Base-by-base conservation (phyloP, 2,888 invertebrate species). In the Caenorhabditis sp. region DNA sequence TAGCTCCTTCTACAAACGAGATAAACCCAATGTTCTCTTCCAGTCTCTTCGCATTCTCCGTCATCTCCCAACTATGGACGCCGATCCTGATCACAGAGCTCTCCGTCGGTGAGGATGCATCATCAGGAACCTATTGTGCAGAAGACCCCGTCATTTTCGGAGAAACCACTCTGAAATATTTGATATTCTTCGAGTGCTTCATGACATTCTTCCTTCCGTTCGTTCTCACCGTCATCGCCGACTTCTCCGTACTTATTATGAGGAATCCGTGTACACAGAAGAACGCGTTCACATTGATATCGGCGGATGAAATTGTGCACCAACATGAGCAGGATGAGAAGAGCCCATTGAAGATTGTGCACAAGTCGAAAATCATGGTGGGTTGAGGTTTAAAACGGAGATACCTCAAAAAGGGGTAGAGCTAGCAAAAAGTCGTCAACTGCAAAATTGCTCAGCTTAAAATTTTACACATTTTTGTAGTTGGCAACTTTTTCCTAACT, bases 171-270 rank as follows among this genome's bases (percentile, higher is more conserved):
- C 63, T 87, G 47, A 83, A 85, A 66, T 70, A 72, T 54, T 63
- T 87, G 63, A 85, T 84, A 41, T 74, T 87, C n/a, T 83, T 76
- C 69, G 86, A 87, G 49, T 86, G 83, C n/a, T 49, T 86, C 16
- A 61, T 86, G 68, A 87, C 87, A 19, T 87, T 86, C 76, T 84
- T 85, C 75, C 64, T 87, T 3, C 87, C 87, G 7, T 85, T 87
- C 41, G 75, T 84, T 19, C 77, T 87, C 5, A 87, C 87, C 0
- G 85, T 86, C 24, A 63, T 87, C 51, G 82, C 82, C 24, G 87
- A 87, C 54, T 82, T 87, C 64, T 83, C 86, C 6, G 87, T 87
- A 41, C 61, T 87, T 2, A 68, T 87, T 10, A 70, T 86, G 75
- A 49, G 81, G 7, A 76, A 63, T 56, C 76, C 81, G 35, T 82